These are phyloP conservation scores for Lophotriccus pileatus DNA, from an alignment of 2,797 vertebrate species.

Conservation along the genomic window DNA sequence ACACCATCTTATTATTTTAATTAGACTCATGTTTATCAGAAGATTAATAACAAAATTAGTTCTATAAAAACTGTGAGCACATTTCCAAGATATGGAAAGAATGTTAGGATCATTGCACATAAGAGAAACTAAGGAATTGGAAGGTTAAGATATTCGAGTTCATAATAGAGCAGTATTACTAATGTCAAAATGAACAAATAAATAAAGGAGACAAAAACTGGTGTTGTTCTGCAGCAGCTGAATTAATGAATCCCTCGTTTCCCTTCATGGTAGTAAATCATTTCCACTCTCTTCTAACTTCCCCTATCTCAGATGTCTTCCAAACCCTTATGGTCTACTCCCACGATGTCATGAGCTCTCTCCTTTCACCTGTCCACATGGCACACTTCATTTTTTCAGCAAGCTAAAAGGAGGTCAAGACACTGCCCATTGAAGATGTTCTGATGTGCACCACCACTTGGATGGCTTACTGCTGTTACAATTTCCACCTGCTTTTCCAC, in stretches of 20 bases:
- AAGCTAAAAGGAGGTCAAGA: neutral
- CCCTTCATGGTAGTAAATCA: neutral
- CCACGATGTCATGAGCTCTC: neutral
- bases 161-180: neutral
- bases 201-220: neutral
- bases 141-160: neutral
- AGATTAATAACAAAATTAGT: neutral
- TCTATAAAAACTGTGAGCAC: fast-evolving
- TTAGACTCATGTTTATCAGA: neutral
- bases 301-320: neutral
- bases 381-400: neutral
- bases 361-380: neutral
- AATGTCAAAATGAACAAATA: neutral
- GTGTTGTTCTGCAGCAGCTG: neutral
- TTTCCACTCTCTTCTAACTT: neutral
- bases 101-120: neutral
- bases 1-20: neutral
- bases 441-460: neutral
- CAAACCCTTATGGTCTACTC: neutral
- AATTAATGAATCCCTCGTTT: neutral
- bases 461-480: neutral
- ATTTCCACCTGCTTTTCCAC: neutral
- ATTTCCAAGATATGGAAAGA: neutral
- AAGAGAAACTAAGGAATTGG: neutral
- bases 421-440: neutral